phyloP scores from a whole-genome alignment of 2,113 vertebrate species.

The Shinisaurus crocodilurus region DNA sequence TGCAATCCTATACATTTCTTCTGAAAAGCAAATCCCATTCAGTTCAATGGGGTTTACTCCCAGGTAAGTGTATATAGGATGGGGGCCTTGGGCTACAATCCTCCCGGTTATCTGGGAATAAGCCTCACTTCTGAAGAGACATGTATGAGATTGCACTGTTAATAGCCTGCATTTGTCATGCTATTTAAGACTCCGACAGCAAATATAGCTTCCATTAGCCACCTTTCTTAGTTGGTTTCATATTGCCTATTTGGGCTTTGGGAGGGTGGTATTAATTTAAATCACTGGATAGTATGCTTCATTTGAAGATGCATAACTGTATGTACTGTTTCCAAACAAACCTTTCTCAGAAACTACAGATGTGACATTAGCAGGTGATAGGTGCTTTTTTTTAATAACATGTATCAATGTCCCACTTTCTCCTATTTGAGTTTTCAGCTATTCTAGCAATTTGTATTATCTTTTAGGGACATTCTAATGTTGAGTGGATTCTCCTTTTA shows the following conservation, averaged over 20 bases:
- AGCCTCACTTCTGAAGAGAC: not conserved
- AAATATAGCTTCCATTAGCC: not conserved
- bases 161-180: not conserved
- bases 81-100: not conserved
- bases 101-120: not conserved
- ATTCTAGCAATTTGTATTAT: not conserved
- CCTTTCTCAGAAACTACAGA: not conserved
- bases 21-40: not conserved
- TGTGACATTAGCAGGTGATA: not conserved
- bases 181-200: not conserved
- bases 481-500: conserved; percentile 4
- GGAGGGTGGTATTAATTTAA: not conserved
- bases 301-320: not conserved
- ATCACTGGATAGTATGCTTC: not conserved
- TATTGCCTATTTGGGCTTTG: not conserved
- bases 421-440: not conserved
- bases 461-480: not conserved
- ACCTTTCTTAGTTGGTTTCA: not conserved
- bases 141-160: not conserved
- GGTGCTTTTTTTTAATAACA: not conserved
- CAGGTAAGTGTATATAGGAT: not conserved
- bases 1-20: not conserved
- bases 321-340: not conserved
- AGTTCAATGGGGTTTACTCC: not conserved
- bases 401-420: not conserved